A percentile compares a stretch with the other conserved stretches of the same genome.
These are phyloP conservation scores for Ennomos quercinarius DNA, from an alignment of 2,888 invertebrate species.

Conservation along the genomic window DNA sequence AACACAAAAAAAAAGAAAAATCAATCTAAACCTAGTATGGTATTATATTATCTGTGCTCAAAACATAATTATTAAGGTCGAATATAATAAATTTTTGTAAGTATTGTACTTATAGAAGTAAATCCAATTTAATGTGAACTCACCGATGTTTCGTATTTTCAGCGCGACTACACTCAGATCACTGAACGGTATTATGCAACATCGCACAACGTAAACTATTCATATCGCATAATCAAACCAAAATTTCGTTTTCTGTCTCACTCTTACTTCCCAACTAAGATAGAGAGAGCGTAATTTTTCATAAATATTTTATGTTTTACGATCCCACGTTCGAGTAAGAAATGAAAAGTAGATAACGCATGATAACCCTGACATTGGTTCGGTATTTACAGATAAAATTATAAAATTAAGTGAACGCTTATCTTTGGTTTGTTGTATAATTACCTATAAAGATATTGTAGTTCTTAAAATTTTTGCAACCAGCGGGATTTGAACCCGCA, in stretches of 20 bases:
- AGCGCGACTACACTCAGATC: slow-evolving; percentile 23
- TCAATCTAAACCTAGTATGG: too few species aligned
- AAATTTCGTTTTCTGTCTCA: slow-evolving; percentile 18
- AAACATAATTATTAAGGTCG: too few species aligned
- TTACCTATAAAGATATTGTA: too few species aligned
- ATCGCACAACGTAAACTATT: slow-evolving; percentile 12
- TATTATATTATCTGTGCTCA: too few species aligned
- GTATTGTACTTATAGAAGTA: too few species aligned
- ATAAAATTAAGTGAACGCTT: neutral
- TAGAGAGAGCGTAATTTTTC: slow-evolving; percentile 15
- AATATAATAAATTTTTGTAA: too few species aligned
- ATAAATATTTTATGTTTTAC: slow-evolving; percentile 8
- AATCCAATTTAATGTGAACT: slow-evolving; percentile 4
- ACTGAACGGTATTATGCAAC: slow-evolving; percentile 29
- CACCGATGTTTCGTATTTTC: slow-evolving; percentile 21
- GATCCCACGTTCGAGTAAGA: slow-evolving; percentile 6
- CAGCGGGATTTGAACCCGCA: too few species aligned
- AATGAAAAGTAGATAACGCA: slow-evolving; percentile 20
- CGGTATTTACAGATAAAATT: slow-evolving; percentile 20
- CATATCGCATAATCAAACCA: slow-evolving; percentile 20
- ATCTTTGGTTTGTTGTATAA: neutral
- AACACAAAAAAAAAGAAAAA: too few species aligned
- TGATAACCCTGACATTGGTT: slow-evolving; percentile 41
- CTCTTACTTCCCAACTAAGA: slow-evolving; percentile 8
- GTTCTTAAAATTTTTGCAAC: too few species aligned